Percentiles rank a stretch among this genome's conserved stretches.
These are phyloP conservation scores for Sciaenops ocellatus DNA, from an alignment of 2,797 vertebrate genomes.

Conservation along the genomic window DNA sequence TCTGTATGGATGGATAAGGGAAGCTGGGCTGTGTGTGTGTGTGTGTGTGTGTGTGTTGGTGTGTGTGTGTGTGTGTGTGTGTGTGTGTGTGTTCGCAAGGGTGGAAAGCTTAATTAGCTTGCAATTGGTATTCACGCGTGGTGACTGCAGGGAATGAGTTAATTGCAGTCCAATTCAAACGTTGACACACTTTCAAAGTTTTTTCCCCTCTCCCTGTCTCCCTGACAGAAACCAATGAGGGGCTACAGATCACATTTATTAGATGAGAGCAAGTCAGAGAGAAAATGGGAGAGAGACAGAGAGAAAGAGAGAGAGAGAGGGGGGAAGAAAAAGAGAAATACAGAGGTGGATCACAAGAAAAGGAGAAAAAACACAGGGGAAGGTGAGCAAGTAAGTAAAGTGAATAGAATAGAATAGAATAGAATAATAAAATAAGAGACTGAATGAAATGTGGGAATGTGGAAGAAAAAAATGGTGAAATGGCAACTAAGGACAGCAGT, in stretches of 20 bases:
- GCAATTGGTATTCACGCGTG: slow-evolving; percentile 83
- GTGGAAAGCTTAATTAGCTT: slow-evolving; percentile 86
- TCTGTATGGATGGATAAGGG: slow-evolving; percentile 83
- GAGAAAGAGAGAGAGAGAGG: slow-evolving; percentile 8
- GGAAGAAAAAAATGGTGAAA: neutral
- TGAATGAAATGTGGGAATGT: neutral
- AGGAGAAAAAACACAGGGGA: slow-evolving; percentile 19
- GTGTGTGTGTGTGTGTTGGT: slow-evolving; percentile 52
- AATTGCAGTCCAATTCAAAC: slow-evolving; percentile 89
- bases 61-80: slow-evolving; percentile 54
- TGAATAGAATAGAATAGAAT: neutral
- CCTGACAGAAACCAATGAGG: slow-evolving; percentile 81
- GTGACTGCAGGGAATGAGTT: slow-evolving; percentile 88
- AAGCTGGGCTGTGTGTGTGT: slow-evolving; percentile 59
- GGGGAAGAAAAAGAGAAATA: slow-evolving; percentile 11
- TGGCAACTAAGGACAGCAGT: neutral
- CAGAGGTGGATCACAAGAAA: slow-evolving; percentile 16
- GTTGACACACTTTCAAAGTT: slow-evolving; percentile 86
- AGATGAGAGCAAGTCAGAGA: slow-evolving; percentile 76
- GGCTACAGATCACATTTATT: slow-evolving; percentile 82
- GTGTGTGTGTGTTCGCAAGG: slow-evolving; percentile 50
- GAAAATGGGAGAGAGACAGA: slow-evolving; percentile 41
- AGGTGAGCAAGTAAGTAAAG: slow-evolving; percentile 35
- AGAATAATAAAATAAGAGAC: neutral
- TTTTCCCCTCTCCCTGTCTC: slow-evolving; percentile 67